These are phyloP conservation scores for Alces alces DNA, from an alignment of 2,113 vertebrate species.

Conservation along the genomic window DNA sequence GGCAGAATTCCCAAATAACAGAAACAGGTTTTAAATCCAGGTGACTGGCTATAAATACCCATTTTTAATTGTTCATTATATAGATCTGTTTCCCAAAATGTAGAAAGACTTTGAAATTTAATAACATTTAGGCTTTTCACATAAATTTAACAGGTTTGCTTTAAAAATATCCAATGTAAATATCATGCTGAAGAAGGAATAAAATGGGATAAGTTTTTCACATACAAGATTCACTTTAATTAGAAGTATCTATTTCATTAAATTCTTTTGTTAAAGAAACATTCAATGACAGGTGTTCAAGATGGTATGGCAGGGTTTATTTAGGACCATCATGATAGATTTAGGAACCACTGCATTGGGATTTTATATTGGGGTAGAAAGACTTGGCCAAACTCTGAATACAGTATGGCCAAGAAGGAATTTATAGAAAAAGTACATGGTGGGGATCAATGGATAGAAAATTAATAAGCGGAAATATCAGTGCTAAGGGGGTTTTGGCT, in stretches of 20 bases:
- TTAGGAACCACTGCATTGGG: background rate
- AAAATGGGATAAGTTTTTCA: background rate
- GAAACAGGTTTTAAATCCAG: background rate
- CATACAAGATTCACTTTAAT: background rate
- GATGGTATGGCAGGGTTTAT: background rate
- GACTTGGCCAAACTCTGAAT: background rate
- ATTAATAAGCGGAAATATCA: background rate
- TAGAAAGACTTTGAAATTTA: background rate
- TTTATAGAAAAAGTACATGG: background rate
- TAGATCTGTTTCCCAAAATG: background rate
- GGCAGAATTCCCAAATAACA: background rate
- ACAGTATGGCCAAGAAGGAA: background rate
- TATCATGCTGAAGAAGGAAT: background rate
- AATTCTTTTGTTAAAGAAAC: background rate
- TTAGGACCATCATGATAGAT: background rate
- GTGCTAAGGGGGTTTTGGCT: background rate
- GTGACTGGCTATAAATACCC: background rate
- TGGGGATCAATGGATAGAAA: background rate
- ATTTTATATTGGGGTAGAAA: background rate
- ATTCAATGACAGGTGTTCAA: background rate
- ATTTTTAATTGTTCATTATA: background rate
- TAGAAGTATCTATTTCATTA: background rate
- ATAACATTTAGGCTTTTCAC: slow-evolving; percentile 9
- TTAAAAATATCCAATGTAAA: background rate
- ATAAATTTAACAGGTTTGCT: background rate